Conservation (phyloP, 2,113 vertebrate genomes). For the Dasypus novemcinctus region DNA sequence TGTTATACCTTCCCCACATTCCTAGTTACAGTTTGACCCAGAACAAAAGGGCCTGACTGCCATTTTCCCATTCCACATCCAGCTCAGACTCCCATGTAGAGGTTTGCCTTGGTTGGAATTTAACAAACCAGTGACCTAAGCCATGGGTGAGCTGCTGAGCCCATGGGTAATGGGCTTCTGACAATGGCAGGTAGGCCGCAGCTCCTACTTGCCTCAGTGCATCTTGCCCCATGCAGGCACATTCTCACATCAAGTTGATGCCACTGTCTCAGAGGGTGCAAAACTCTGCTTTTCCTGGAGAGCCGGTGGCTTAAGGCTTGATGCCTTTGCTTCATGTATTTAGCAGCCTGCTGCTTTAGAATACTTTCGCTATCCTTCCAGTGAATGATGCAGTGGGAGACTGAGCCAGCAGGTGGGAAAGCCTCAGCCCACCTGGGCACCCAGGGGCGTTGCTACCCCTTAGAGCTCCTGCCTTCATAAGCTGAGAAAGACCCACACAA, state of each 20-base stretch:
- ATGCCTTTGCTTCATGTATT: no score
- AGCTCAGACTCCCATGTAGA: no score
- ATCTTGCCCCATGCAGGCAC: background rate
- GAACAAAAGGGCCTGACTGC: background rate
- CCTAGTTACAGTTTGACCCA: background rate
- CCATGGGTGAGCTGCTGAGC: background rate
- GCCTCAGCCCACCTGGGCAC: background rate
- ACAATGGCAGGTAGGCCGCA: fast-evolving
- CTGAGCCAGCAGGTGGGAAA: no score
- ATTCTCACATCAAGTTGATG: fast-evolving
- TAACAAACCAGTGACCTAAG: background rate
- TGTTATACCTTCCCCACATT: background rate
- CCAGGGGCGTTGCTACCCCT: background rate
- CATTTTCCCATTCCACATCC: no score
- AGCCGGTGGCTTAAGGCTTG: fast-evolving
- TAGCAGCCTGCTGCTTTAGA: background rate
- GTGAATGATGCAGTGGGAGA: background rate
- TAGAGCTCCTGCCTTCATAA: background rate
- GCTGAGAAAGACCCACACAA: background rate
- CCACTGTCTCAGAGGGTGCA: background rate
- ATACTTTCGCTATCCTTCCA: background rate
- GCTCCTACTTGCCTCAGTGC: background rate
- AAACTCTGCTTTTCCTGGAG: background rate
- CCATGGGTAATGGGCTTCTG: background rate
- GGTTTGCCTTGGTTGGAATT: background rate